phyloP scores from a whole-genome alignment of 2,888 invertebrate species.

The Aphodius granarius region DNA sequence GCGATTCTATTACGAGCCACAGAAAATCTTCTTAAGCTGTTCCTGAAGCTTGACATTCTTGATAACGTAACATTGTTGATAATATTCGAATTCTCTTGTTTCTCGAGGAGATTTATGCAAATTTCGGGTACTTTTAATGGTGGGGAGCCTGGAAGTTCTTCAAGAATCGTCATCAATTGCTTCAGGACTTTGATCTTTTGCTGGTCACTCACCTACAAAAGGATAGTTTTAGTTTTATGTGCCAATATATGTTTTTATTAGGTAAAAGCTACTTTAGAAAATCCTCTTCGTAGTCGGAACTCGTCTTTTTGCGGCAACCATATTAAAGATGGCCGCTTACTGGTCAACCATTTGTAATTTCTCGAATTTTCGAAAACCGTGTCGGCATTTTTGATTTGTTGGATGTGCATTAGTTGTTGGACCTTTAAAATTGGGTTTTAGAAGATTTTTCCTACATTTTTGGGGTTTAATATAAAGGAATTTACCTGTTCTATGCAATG shows the following conservation, averaged over 20 bases:
- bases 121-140: conserved; percentile 44
- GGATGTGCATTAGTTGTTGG: conserved; percentile 46
- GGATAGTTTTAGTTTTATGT: not conserved
- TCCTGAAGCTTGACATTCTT: conserved; percentile 42
- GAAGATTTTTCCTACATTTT: not conserved
- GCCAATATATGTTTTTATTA: conserved; percentile 8
- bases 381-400: conserved; percentile 42
- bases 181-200: conserved; percentile 44
- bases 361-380: conserved; percentile 35
- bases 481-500: conserved; percentile 24
- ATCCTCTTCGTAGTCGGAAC: conserved; percentile 41
- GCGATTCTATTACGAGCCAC: conserved; percentile 35
- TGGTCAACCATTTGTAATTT: conserved; percentile 46
- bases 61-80: conserved; percentile 38
- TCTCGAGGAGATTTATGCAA: conserved; percentile 40
- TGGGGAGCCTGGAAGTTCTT: conserved; percentile 40
- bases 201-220: conserved; percentile 41
- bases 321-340: conserved; percentile 38
- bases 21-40: conserved; percentile 38
- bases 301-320: conserved; percentile 46
- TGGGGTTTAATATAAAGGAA: not conserved
- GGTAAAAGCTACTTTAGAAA: conserved; percentile 39
- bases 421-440: too few relatives aligned
- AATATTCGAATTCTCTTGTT: conserved; percentile 36
- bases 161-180: conserved; percentile 42